Base-by-base conservation (phyloP, 2,888 invertebrate species). In the Xestia rhomboidea region DNA sequence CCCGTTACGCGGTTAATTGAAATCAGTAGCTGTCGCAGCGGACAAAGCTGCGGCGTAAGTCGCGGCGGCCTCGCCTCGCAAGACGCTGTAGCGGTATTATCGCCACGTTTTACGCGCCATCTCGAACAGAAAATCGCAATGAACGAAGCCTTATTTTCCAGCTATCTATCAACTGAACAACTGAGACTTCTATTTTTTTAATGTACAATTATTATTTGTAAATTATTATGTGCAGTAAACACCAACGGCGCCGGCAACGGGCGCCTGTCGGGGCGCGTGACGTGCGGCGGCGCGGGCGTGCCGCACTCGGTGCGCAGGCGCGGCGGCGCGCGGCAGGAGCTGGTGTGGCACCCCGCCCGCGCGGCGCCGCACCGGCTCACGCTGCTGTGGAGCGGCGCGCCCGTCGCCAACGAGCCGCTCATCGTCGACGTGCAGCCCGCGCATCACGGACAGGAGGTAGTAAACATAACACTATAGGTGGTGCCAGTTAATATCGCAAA, bases 281-380 rank as follows among this genome's bases (percentile, higher is more conserved):
- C 98, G 81, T 98, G 99, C 87, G 99, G 98, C 44, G 98, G 98
- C 5, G 97, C 97, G 49, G 98, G 98, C 83, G 98, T 99, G 8
- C 98, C 98, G 41, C 98, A 99, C 92, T 97, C 98, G 81, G 97
- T 99, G 82, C 97, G 98, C 34, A 97, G 98, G 76, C 98, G 98
- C 87, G 98, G 98, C 46, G 97, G 97, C 68, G 92, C 92, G 5
- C 96, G 98, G 73, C 98, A 98, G 95, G 98, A 98, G 94, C 98
- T 98, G 46, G 98, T 98, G 79, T 99, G 99, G 95, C 98, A 99
- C 93, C 99, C 99, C 0, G 97, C 98, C 0, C 97, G 98, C 60
- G 98, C 99, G 2, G 98, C 99, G 38, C 98, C 99, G 4, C 99
- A 99, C 93, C 97, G 98, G 88, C 97, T 99, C 77, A 97, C 98